Base-by-base conservation (phyloP, 2,113 vertebrate species). In the Gobius niger region DNA sequence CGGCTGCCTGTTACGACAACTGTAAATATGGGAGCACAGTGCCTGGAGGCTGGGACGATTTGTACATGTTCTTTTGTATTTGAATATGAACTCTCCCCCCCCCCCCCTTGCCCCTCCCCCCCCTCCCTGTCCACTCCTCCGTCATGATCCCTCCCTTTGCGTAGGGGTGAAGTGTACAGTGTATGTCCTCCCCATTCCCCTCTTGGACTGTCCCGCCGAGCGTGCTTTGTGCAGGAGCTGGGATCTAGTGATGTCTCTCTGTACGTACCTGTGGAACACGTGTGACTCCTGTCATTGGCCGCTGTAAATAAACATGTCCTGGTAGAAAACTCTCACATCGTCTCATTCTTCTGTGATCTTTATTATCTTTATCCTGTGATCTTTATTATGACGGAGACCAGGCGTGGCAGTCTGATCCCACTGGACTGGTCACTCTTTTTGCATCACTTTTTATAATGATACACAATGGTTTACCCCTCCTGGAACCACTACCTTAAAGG, bases 281-380 rank as follows among this genome's bases (percentile, higher is more conserved):
- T 91, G 90, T 92, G 88, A 90, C 85, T 87, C 86, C 86, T 91
- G 87, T 90, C 91, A 91, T 90, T 90, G 87, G 86, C 91, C 82
- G 81, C 85, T 93, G 91, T 93, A 92, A 93, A 93, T 93, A 93
- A 92, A 93, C 90, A 90, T 91, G 88, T 92, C 91, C 91, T 90
- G 87, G 85, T 90, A 90, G 85, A 89, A 90, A 85, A 88, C 72
- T 87, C 84, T 46, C 70, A 67, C 51, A 44, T 6, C 47, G 9
- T 34, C 60, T 78, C 12, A 3, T 83, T 79, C 18, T 9, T 75
- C 56, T 63, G 6, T 54, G 8, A 4, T 53, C 6, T 51, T n/a
- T 18, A 19, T 18, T 24, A 54, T 11, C 24, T 53, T 18, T 24
- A 54, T 11, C 24, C 18, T 54, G 18, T 12, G 5, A 34, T 34